Evolutionary conservation across 2,797 vertebrate species (phyloP).

Genomic region (Cheracebus regulus): DNA sequence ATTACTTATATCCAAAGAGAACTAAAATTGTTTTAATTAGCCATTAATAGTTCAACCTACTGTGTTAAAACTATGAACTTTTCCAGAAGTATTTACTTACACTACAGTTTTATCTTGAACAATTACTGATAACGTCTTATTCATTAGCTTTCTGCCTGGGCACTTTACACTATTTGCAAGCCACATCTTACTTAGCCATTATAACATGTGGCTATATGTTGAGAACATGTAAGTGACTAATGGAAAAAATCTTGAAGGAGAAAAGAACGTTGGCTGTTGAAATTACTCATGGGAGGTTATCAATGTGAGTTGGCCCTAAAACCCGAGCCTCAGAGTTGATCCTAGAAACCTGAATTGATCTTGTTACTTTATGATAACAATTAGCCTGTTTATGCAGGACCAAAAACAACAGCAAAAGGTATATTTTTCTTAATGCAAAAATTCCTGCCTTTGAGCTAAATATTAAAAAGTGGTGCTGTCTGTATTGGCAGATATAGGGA

Average conservation of each 20-base stretch:
- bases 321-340: slow-evolving; percentile 28
- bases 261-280: neutral
- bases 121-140: neutral
- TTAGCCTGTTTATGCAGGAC: neutral
- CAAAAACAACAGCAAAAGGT: neutral
- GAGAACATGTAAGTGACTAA: neutral
- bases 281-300: neutral
- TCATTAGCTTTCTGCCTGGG: neutral
- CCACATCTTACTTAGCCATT: neutral
- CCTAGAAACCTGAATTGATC: slow-evolving; percentile 8
- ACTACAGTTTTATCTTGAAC: neutral
- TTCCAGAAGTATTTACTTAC: neutral
- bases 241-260: neutral
- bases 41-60: neutral
- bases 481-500: neutral
- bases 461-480: neutral
- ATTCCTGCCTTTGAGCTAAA: slow-evolving; percentile 24
- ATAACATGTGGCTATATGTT: neutral
- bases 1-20: slow-evolving; percentile 35
- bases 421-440: slow-evolving; percentile 21
- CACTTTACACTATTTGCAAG: neutral
- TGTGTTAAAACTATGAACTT: slow-evolving; percentile 20
- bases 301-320: neutral
- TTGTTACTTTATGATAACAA: neutral
- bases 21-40: slow-evolving; percentile 13